Base-by-base conservation (phyloP, 2,113 vertebrate species). In the Clarias batrachus region DNA sequence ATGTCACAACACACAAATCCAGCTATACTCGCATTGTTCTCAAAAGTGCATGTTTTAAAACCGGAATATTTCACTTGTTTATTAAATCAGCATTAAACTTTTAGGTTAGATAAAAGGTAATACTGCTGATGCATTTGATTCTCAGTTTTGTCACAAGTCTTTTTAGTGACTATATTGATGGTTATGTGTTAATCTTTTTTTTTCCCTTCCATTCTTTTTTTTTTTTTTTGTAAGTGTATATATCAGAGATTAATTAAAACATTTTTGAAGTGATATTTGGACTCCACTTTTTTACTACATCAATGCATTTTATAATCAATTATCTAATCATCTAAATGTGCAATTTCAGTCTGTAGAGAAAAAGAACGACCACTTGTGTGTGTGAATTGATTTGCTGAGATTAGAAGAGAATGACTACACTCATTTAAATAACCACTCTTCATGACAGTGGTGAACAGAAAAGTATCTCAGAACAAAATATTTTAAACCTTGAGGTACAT, bases 201-300 rank as follows among this genome's bases (percentile, higher is more conserved):
- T 82, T 57, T 23, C 14, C 41, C 23, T 23, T 13, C 2, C n/a
- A n/a, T n/a, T n/a, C n/a, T n/a, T 52, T 74, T 54, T 54, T 52
- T 52, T n/a, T 48, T 48, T 74, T 48, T 70, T 70, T 33, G 1
- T 2, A 37, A 27, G 5, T 87, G 27, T 89, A 86, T 85, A 85
- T 86, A 89, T 79, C 84, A 82, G 89, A 85, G 70, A 71, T 91
- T 57, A 89, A 88, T 89, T 68, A 89, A 89, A 89, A 86, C 56
- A 60, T 87, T 88, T 87, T 85, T n/a, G 68, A 87, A 79, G 68
- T 80, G 48, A 25, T 78, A n/a, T 87, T 65, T 76, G 11, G 21
- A 62, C 21, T 81, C 21, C 52, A 21, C 12, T 60, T 81, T 59
- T 30, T 33, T 9, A 21, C 7, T 59, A 59, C 23, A 56, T 16